Conservation (phyloP, 2,113 vertebrate species). For the Rhizomys pruinosus region DNA sequence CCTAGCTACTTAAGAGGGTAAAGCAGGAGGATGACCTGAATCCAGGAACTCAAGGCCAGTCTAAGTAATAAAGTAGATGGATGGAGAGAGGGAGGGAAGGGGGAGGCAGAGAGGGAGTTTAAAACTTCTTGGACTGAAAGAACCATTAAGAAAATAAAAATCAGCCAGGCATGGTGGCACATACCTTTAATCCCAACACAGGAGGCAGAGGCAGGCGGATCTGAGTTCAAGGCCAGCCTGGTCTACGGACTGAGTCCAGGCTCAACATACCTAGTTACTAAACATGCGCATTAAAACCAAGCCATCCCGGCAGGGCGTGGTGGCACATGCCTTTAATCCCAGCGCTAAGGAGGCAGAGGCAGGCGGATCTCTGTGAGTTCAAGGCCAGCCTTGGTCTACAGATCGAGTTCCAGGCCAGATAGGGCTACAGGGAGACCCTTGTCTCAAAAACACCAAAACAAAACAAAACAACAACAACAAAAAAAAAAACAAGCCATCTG, state of each 20-base stretch:
- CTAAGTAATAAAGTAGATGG: background rate
- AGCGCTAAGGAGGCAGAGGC: background rate
- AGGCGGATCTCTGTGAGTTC: background rate
- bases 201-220: background rate
- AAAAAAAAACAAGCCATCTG: too few relatives aligned
- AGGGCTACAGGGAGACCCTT: too few relatives aligned
- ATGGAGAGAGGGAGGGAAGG: rapidly evolving
- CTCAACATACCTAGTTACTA: background rate
- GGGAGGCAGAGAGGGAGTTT: background rate
- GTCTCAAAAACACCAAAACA: too few relatives aligned
- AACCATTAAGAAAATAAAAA: conserved; percentile 8
- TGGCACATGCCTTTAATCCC: background rate
- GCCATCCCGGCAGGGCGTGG: too few relatives aligned
- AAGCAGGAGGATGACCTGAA: background rate
- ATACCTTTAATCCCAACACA: too few relatives aligned
- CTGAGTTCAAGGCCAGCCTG: background rate
- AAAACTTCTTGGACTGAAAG: background rate
- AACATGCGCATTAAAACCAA: background rate
- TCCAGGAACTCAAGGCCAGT: background rate
- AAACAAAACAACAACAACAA: too few relatives aligned
- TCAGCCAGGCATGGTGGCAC: background rate
- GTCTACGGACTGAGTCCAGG: background rate
- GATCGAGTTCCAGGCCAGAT: too few relatives aligned
- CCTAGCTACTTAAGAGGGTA: background rate
- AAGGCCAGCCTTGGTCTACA: background rate